Evolutionary conservation across 2,888 invertebrate genomes (phyloP).

Genomic region (Mimachlamys varia): DNA sequence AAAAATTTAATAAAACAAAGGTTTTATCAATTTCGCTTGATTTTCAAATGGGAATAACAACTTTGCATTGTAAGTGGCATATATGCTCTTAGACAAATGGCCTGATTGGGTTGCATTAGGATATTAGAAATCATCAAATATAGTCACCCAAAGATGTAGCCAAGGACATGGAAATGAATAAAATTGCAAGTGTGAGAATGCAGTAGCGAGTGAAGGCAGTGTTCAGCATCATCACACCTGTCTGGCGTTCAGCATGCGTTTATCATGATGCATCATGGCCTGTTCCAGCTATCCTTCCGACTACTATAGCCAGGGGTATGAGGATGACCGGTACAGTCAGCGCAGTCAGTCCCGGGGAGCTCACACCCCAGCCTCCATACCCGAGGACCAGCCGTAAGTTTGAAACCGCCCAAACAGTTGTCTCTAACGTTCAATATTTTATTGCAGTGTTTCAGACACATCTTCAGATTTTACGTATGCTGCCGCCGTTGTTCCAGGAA

Average conservation of each 20-base stretch:
- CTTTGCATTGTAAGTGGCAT: too few species aligned
- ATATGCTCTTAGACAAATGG: too few species aligned
- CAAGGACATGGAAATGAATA: neutral
- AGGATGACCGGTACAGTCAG: slow-evolving; percentile 60
- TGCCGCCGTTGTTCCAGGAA: neutral
- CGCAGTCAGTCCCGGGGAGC: slow-evolving; percentile 63
- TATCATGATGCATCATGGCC: slow-evolving; percentile 32
- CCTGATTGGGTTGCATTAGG: too few species aligned
- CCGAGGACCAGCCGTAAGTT: slow-evolving; percentile 68
- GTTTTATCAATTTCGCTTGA: too few species aligned
- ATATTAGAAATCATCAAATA: too few species aligned
- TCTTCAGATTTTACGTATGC: neutral
- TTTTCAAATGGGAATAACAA: too few species aligned
- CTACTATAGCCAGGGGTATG: slow-evolving; percentile 41
- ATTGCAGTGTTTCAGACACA: neutral
- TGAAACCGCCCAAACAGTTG: slow-evolving; percentile 28
- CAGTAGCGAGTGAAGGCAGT: slow-evolving; percentile 31
- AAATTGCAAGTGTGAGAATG: slow-evolving; percentile 3
- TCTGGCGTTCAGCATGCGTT: neutral
- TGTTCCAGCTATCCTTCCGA: slow-evolving; percentile 26
- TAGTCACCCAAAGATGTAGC: too few species aligned
- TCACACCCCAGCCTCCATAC: slow-evolving; percentile 65
- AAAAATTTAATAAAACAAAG: too few species aligned
- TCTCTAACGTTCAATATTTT: neutral
- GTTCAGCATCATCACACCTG: neutral